Base-by-base conservation (phyloP, 2,888 invertebrate species). In the Apotomis capreana region DNA sequence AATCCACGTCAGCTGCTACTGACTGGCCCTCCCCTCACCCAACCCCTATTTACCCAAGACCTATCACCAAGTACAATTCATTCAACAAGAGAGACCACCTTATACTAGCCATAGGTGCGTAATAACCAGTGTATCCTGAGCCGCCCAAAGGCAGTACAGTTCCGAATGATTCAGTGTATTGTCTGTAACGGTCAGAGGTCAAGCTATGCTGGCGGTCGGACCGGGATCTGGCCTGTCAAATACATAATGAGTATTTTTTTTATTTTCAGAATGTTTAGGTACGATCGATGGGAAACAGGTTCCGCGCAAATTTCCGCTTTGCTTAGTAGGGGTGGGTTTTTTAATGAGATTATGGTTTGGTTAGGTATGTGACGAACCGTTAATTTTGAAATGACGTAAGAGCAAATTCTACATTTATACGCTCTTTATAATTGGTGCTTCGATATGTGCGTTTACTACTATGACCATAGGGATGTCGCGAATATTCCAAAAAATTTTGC, bases 1-100 rank as follows among this genome's bases (percentile, higher is more conserved):
- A 90, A 91, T 90, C 89, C 90, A 80, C 88, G 92, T 93, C 92
- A 92, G 92, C 92, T 93, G 92, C 87, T 88, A 81, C 77, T 91
- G 92, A 93, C 92, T 92, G 92, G 90, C 87, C 85, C 76, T 61
- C 80, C 82, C 83, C 78, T 74, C 77, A 79, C 83, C 84, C 80
- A 79, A 86, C 89, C 88, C 88, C 82, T 86, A 87, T 79, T 79
- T 80, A 79, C 74, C 77, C 75, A 68, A 82, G 88, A 87, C 81
- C 89, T 76, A 75, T 73, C 71, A 64, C 73, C 71, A 74, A 76
- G 70, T 79, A 76, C 70, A 75, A 76, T 77, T 74, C 75, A 79
- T 80, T 83, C 74, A 55, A 57, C 74, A 69, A 51, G 57, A 77
- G 70, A 83, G 87, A 71, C 81, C 90, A 85, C 77, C 73, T 74